Evolutionary conservation across 2,113 vertebrate genomes (phyloP).

Genomic region (Pardalotus punctatus): DNA sequence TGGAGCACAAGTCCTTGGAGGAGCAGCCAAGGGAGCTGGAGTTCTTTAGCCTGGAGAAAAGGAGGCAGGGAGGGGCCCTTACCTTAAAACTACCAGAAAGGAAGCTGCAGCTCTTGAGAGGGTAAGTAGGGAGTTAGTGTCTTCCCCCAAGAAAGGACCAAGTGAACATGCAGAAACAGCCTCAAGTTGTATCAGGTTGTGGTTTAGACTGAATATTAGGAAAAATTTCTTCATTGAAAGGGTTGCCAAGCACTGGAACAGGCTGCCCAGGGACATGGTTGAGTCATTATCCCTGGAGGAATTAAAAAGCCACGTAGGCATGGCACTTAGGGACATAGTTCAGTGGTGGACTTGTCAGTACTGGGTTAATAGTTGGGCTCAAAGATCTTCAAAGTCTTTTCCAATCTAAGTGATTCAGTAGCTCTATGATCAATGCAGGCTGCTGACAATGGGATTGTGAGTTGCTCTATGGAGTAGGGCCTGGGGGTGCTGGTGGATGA

Average conservation of each 20-base stretch:
- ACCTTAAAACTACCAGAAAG: background rate
- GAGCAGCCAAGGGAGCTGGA: background rate
- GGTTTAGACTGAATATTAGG: background rate
- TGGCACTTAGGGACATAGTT: background rate
- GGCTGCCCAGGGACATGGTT: background rate
- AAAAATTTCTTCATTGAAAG: background rate
- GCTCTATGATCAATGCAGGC: background rate
- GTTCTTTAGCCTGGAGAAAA: background rate
- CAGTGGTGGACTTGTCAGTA: background rate
- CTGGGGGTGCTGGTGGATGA: background rate
- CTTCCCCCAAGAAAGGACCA: background rate
- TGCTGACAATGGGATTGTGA: background rate
- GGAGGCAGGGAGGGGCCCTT: rapidly evolving
- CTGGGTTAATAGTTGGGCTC: background rate
- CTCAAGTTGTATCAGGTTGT: background rate
- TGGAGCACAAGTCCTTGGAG: background rate
- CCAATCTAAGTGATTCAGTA: background rate
- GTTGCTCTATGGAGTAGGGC: background rate
- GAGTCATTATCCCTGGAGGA: background rate
- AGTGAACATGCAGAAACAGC: background rate
- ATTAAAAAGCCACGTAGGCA: background rate
- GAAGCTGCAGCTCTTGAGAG: background rate
- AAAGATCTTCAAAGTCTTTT: background rate
- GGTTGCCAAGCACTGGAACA: background rate
- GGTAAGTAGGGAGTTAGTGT: background rate